phyloP scores from a whole-genome alignment of 2,888 invertebrate species.

The Leptarthrus brevirostris region DNA sequence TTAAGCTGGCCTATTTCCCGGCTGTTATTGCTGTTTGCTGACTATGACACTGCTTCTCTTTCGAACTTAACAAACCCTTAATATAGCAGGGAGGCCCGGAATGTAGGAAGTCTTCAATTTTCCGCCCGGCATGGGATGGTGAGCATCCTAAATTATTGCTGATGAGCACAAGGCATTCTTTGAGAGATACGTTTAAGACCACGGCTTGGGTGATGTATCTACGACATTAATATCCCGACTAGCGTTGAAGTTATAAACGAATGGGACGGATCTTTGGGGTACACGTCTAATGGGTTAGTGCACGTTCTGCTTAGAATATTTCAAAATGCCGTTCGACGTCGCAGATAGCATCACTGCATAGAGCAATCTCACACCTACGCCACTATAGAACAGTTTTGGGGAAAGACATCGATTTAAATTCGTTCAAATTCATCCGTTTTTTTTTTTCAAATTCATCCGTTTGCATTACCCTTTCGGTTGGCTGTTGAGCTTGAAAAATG shows the following conservation, averaged over 20 bases:
- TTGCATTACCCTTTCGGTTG: neutral
- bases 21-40: slow-evolving; percentile 21
- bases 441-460: neutral
- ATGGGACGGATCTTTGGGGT: slow-evolving; percentile 27
- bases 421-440: neutral
- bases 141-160: slow-evolving; percentile 46
- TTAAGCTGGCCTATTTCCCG: slow-evolving; percentile 36
- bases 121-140: slow-evolving; percentile 1
- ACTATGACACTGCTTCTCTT: slow-evolving; percentile 8
- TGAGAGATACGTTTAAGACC: slow-evolving; percentile 18
- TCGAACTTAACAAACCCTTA: slow-evolving; percentile 22
- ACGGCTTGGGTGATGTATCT: slow-evolving; percentile 39
- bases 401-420: neutral
- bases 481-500: neutral
- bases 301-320: slow-evolving; percentile 21
- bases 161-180: slow-evolving; percentile 37
- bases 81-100: neutral
- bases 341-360: neutral
- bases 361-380: neutral
- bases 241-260: slow-evolving; percentile 20
- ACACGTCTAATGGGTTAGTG: slow-evolving; percentile 37
- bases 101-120: neutral
- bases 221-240: slow-evolving; percentile 41
- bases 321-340: slow-evolving; percentile 1
- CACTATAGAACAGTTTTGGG: neutral